Conservation (phyloP, 2,888 invertebrate species). For the Cylindroiulus punctatus region DNA sequence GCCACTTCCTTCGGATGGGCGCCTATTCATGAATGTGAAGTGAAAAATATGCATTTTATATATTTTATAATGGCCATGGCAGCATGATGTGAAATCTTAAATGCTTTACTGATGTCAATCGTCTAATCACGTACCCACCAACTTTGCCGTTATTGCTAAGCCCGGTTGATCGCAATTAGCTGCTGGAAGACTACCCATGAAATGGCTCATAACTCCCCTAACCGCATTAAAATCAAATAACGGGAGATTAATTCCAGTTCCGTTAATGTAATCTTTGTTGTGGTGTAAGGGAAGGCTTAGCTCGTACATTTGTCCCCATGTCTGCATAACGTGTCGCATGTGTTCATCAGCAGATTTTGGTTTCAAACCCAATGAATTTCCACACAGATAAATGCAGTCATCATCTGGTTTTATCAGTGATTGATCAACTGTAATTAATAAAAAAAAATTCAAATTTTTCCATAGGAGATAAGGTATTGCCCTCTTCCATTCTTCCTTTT, state of each 20-base stretch:
- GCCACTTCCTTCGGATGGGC: slow-evolving; percentile 67
- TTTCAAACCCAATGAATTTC: slow-evolving; percentile 71
- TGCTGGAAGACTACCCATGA: slow-evolving; percentile 61
- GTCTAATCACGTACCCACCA: slow-evolving; percentile 60
- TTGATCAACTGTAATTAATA: slow-evolving; percentile 33
- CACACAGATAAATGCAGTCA: slow-evolving; percentile 70
- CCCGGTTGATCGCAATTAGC: slow-evolving; percentile 62
- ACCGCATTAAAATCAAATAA: background rate
- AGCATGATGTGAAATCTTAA: background rate
- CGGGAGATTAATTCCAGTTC: background rate
- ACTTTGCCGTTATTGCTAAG: slow-evolving; percentile 61
- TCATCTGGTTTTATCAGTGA: slow-evolving; percentile 62
- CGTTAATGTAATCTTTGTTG: background rate
- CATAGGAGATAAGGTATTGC: too few species aligned
- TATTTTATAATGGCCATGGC: too few species aligned
- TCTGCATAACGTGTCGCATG: slow-evolving; percentile 67
- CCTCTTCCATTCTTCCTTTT: too few species aligned
- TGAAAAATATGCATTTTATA: background rate
- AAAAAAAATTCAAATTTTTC: too few species aligned
- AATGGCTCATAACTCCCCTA: slow-evolving; percentile 63
- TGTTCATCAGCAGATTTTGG: slow-evolving; percentile 67
- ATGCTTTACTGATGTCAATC: background rate
- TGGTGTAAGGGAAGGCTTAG: background rate
- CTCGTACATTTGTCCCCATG: slow-evolving; percentile 69
- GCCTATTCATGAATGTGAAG: slow-evolving; percentile 59